These are phyloP conservation scores for Drosophila sordidapex DNA, from an alignment of 2,888 invertebrate species.

Conservation along the genomic window DNA sequence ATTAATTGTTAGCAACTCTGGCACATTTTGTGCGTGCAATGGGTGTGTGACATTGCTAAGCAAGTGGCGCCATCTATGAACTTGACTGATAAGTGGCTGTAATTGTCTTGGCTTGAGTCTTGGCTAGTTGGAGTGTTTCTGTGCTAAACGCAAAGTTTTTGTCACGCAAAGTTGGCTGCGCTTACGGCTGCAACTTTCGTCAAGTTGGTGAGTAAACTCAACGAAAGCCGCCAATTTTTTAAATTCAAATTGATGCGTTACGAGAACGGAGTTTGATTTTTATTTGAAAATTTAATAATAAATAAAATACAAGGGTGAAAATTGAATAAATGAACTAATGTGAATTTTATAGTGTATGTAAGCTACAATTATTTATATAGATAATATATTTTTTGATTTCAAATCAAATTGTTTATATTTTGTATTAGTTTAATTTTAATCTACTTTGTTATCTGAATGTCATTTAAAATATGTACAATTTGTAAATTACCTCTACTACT, in stretches of 20 bases:
- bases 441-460: neutral
- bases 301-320: neutral
- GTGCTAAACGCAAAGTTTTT: neutral
- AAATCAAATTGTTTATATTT: too few relatives aligned
- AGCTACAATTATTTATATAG: neutral
- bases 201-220: neutral
- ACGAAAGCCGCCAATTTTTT: slow-evolving; percentile 1
- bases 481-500: neutral
- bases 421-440: neutral
- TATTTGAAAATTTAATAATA: neutral
- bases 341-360: neutral
- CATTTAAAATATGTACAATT: neutral
- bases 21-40: neutral
- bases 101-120: neutral
- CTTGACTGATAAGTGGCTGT: too few relatives aligned
- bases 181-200: neutral
- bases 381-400: fast-evolving
- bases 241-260: neutral
- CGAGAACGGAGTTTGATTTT: neutral
- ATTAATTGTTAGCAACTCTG: neutral
- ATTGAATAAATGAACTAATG: neutral
- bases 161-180: slow-evolving; percentile 30
- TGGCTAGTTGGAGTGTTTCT: neutral
- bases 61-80: slow-evolving; percentile 25
- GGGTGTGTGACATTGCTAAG: slow-evolving; percentile 5